Conservation (phyloP, 1,140 invertebrate species). For the Trichonephila clavata region DNA sequence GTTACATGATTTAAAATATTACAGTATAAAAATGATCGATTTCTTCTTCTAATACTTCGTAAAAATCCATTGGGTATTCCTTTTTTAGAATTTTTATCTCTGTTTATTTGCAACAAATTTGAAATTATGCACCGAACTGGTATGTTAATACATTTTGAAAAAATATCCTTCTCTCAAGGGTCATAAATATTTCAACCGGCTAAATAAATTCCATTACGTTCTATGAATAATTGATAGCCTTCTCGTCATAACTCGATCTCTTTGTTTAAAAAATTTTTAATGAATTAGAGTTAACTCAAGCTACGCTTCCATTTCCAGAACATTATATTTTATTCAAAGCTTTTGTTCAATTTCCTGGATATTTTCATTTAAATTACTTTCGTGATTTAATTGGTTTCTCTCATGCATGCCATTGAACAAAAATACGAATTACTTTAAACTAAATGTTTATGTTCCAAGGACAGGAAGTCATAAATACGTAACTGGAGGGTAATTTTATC, state of each 20-base stretch:
- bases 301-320: background rate
- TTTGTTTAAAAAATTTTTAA: conserved; percentile 4
- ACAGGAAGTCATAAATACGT: background rate
- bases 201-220: conserved; percentile 27
- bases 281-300: background rate
- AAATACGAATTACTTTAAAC: background rate
- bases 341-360: background rate
- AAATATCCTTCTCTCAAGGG: conserved; percentile 12
- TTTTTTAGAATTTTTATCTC: background rate
- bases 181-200: conserved; percentile 22
- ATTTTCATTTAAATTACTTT: conserved; percentile 9
- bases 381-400: background rate
- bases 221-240: conserved; percentile 2
- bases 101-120: background rate
- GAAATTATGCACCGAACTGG: background rate
- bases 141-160: conserved; percentile 24
- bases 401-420: background rate
- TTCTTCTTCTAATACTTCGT: background rate
- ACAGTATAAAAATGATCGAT: background rate
- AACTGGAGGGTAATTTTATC: too few species aligned
- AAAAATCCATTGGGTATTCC: background rate
- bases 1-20: background rate
- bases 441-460: background rate
- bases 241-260: background rate
- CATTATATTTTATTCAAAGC: conserved; percentile 23